Base-by-base conservation (phyloP, 2,888 invertebrate genomes). In the Axea sp. region DNA sequence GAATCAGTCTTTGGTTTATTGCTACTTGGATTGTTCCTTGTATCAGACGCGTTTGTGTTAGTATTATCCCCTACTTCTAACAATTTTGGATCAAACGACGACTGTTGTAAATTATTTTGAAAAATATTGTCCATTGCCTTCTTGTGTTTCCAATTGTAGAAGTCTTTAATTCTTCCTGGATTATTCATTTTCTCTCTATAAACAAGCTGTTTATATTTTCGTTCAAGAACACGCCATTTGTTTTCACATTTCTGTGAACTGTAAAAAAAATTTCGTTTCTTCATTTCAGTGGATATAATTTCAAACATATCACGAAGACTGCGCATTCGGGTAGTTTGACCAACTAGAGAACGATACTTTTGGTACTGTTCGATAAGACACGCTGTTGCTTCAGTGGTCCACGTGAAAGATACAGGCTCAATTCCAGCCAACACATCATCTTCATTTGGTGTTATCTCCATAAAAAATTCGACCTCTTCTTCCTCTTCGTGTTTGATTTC, bases 161-260 rank as follows among this genome's bases (percentile, higher is more conserved):
- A 86, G 22, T 86, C 82, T 12, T 82, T 82, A 74, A 86, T 84
- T 73, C 85, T 79, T 0, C 86, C 86, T 0, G 86, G 86, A 14
- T 83, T 86, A 45, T 85, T 86, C 6, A 83, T 12, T 26, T 78
- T 79, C 19, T 86, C 83, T 1, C 85, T 78, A n/a, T 78, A 77
- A 4, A 83, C 80, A 1, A 86, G 78, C 45, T 85, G 85, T 60
- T 84, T 86, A 62, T 86, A 86, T 30, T 86, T 86, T 5, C 86
- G 80, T 31, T 85, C 86, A 0, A 85, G 64, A 0, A 86, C 86
- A 5, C 85, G 80, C 86, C 86, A 86, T 51, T 86, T 86, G 68
- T 86, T 86, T 51, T 86, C 86, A 55, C 86, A 86, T 31, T 86
- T 86, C 47, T 86, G 86, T 0, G 85, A 78, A 39, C 81, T 85